These are phyloP conservation scores for Peromyscus attwateri DNA, from an alignment of 2,797 vertebrate species.

Conservation along the genomic window DNA sequence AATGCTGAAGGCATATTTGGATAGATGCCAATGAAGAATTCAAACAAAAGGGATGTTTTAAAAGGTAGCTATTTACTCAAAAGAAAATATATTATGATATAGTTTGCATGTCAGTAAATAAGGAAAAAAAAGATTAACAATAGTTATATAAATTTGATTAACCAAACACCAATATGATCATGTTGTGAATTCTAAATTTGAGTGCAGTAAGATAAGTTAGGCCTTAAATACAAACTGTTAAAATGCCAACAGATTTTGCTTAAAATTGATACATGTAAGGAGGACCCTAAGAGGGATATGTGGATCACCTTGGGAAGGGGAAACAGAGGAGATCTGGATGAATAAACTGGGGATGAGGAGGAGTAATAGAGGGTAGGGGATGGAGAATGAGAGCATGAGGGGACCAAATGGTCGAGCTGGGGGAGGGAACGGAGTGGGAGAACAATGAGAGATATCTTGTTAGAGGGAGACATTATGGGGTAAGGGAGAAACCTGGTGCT, in stretches of 20 bases:
- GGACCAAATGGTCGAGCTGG: too few relatives aligned
- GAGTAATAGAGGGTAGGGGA: too few relatives aligned
- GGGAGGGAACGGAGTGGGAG: too few relatives aligned
- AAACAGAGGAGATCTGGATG: too few relatives aligned
- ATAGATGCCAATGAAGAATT: not conserved
- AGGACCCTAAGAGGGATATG: too few relatives aligned
- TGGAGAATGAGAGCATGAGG: too few relatives aligned
- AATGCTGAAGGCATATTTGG: slow-evolving; percentile 36
- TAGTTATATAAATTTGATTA: not conserved
- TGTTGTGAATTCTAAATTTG: not conserved
- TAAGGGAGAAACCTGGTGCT: too few relatives aligned
- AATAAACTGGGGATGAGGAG: too few relatives aligned
- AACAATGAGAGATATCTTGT: too few relatives aligned
- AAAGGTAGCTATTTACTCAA: not conserved
- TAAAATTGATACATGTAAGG: not conserved
- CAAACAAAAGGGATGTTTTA: not conserved
- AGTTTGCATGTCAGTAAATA: not conserved
- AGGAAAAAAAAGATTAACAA: not conserved
- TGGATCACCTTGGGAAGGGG: too few relatives aligned
- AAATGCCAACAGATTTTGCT: not conserved
- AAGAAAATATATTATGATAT: not conserved
- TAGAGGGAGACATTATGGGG: too few relatives aligned
- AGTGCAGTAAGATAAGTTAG: not conserved
- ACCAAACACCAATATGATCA: not conserved
- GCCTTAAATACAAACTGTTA: not conserved